A percentile compares a stretch with the other conserved stretches of the same genome.
Evolutionary conservation across 2,797 vertebrate genomes (phyloP).

Genomic region (Anas georgica): DNA sequence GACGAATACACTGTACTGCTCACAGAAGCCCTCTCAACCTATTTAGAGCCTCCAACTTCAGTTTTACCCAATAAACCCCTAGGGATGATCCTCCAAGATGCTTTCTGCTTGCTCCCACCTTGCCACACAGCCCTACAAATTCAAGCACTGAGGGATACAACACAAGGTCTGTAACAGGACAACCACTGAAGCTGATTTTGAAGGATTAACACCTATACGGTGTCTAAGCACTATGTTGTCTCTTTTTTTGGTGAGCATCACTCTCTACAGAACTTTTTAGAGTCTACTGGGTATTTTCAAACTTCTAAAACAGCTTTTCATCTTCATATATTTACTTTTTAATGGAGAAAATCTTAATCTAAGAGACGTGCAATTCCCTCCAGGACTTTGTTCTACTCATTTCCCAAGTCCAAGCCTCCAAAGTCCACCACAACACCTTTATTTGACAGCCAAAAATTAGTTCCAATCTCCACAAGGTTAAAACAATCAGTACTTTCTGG

Average conservation of each 20-base stretch:
- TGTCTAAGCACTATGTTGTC: background rate
- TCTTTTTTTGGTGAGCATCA: background rate
- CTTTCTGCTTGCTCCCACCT: background rate
- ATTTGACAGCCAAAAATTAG: background rate
- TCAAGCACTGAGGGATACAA: background rate
- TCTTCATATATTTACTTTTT: background rate
- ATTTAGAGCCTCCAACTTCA: background rate
- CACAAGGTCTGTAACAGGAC: background rate
- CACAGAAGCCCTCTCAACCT: background rate
- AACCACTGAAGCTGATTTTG: background rate
- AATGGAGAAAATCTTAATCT: background rate
- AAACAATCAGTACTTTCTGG: background rate
- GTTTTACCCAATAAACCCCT: background rate
- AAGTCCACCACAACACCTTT: background rate
- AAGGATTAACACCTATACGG: background rate
- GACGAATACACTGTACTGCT: fast-evolving
- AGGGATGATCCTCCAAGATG: background rate
- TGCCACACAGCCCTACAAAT: background rate
- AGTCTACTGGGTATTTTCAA: background rate
- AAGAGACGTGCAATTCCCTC: background rate
- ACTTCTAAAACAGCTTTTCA: background rate
- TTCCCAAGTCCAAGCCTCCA: background rate
- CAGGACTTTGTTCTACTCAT: background rate
- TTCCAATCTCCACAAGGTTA: background rate
- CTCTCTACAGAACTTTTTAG: background rate